Conservation (phyloP, 30 jellyfish, hydroid and myxozoan species). For the Aurelia aurita complex sp. Pacific region DNA sequence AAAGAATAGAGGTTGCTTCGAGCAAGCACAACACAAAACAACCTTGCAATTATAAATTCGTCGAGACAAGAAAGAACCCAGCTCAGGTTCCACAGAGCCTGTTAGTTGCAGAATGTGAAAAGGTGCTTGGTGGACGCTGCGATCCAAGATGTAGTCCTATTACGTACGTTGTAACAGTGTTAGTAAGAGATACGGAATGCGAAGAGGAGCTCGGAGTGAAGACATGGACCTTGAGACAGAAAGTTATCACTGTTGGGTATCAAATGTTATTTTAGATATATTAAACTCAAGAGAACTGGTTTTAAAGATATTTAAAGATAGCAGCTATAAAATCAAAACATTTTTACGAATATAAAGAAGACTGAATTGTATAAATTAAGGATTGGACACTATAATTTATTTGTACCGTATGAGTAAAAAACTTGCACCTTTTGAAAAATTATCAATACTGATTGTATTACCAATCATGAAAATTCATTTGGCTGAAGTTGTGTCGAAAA, state of each 20-base stretch:
- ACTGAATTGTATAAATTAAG: no score
- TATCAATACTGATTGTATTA: no score
- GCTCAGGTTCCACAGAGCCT: conserved; percentile 5
- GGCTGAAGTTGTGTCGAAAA: no score
- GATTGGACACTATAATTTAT: no score
- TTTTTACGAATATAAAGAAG: no score
- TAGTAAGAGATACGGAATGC: conserved; percentile 2
- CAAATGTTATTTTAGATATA: neutral
- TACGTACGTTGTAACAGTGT: conserved; percentile 5
- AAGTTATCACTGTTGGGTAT: conserved; percentile 13
- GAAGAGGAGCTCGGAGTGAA: conserved; percentile 23
- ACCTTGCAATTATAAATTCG: conserved; percentile 17
- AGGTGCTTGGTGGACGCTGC: neutral
- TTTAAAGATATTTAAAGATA: no score
- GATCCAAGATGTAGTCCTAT: conserved; percentile 20
- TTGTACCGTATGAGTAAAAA: no score
- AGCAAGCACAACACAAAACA: neutral
- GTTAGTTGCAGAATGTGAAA: conserved; percentile 16
- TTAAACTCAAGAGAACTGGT: no score
- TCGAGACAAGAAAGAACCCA: conserved; percentile 31
- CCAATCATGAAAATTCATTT: no score
- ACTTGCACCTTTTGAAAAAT: no score
- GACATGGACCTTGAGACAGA: conserved; percentile 7
- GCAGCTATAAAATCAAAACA: no score
- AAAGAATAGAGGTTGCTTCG: no score